Evolutionary conservation across 2,797 vertebrate genomes (phyloP).

Genomic region (Iguana delicatissima): DNA sequence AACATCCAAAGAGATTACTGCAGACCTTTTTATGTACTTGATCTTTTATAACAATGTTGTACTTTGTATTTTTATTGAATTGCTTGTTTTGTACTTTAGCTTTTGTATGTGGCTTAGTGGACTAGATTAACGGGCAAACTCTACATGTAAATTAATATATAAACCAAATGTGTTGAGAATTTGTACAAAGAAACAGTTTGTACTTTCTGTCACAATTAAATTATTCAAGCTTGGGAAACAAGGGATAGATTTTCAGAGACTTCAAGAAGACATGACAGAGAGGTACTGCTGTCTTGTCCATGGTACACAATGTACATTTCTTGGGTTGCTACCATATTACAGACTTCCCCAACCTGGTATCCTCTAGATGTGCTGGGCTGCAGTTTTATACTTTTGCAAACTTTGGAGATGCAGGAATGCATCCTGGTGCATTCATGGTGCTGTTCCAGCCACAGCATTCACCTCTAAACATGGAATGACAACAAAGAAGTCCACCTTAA

Average conservation of each 20-base stretch:
- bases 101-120: background rate
- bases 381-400: background rate
- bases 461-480: background rate
- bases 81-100: background rate
- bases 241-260: background rate
- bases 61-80: background rate
- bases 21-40: background rate
- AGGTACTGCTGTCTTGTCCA: background rate
- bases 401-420: background rate
- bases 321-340: background rate
- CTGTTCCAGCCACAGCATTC: background rate
- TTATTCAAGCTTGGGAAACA: background rate
- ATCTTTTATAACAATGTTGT: background rate
- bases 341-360: background rate
- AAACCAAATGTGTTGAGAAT: background rate
- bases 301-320: background rate
- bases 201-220: background rate
- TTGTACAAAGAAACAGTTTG: conserved; percentile 1
- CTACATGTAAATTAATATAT: background rate
- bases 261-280: background rate
- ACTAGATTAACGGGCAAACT: background rate
- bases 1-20: too few relatives aligned
- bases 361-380: background rate
- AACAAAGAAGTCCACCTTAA: background rate
- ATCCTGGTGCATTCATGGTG: background rate